Conservation (phyloP, 2,797 vertebrate species). For the Hippopotamyrus pictus region DNA sequence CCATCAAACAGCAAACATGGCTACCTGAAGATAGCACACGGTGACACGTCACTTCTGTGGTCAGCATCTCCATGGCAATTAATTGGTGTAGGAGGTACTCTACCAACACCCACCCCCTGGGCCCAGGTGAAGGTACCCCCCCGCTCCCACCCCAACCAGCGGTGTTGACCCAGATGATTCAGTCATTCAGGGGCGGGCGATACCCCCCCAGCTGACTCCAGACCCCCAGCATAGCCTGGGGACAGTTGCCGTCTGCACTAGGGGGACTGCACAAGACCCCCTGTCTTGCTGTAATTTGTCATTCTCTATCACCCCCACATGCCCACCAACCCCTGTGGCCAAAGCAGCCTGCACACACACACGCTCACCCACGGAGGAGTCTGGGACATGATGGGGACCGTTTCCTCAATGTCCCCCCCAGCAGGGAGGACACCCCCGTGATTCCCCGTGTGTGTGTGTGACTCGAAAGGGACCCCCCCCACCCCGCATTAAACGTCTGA, state of each 20-base stretch:
- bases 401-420: background rate
- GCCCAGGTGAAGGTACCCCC: slow-evolving; percentile 46
- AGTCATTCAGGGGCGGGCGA: slow-evolving; percentile 44
- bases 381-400: background rate
- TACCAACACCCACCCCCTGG: background rate
- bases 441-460: background rate
- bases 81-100: background rate
- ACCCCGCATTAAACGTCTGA: background rate
- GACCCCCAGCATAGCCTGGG: background rate
- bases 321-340: background rate
- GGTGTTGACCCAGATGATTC: slow-evolving; percentile 64
- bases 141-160: slow-evolving; percentile 43
- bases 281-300: background rate
- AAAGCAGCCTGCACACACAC: background rate
- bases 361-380: background rate
- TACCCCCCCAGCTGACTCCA: background rate
- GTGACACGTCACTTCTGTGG: background rate
- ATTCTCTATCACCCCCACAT: background rate
- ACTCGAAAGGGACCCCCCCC: background rate
- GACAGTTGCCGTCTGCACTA: background rate
- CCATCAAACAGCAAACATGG: background rate
- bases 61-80: background rate
- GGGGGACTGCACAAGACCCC: background rate
- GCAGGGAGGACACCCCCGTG: background rate
- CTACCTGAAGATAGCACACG: background rate